A percentile compares a stretch with the other conserved stretches of the same genome.
Conservation (phyloP, 2,797 vertebrate species). For the Cryptoprocta ferox region DNA sequence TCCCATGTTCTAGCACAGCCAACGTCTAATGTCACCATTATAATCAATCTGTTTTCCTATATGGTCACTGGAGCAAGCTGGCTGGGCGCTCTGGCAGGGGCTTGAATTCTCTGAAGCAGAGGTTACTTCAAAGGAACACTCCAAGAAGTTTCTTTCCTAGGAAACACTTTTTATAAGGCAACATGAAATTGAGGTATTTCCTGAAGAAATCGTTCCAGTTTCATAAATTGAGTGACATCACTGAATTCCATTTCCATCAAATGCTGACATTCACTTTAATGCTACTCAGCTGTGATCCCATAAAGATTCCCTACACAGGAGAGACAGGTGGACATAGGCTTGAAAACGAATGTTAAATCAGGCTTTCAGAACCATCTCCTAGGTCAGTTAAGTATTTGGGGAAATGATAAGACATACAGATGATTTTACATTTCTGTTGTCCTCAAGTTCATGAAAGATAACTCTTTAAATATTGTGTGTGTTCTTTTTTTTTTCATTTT, state of each 20-base stretch:
- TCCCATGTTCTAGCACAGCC: not conserved
- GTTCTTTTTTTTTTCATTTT: not conserved
- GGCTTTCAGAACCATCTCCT: not conserved
- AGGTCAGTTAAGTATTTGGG: not conserved
- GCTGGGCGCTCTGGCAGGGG: not conserved
- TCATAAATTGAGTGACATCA: not conserved
- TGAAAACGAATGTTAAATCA: not conserved
- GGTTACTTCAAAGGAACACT: not conserved
- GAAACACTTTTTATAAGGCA: not conserved
- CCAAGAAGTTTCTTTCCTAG: not conserved
- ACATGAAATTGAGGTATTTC: not conserved
- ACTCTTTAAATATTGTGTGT: not conserved
- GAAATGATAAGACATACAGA: not conserved
- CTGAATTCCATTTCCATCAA: not conserved
- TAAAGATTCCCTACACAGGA: not conserved
- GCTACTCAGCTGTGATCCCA: not conserved
- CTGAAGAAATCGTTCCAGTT: not conserved
- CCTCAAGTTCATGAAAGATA: not conserved
- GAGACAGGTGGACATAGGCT: not conserved
- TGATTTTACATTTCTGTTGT: not conserved
- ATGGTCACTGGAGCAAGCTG: not conserved
- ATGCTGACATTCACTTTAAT: not conserved
- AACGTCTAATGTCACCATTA: fast-evolving
- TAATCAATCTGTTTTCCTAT: not conserved
- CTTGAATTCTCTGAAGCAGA: not conserved